phyloP scores from a whole-genome alignment of 2,888 invertebrate genomes.

The Himalopsyche tibetana region DNA sequence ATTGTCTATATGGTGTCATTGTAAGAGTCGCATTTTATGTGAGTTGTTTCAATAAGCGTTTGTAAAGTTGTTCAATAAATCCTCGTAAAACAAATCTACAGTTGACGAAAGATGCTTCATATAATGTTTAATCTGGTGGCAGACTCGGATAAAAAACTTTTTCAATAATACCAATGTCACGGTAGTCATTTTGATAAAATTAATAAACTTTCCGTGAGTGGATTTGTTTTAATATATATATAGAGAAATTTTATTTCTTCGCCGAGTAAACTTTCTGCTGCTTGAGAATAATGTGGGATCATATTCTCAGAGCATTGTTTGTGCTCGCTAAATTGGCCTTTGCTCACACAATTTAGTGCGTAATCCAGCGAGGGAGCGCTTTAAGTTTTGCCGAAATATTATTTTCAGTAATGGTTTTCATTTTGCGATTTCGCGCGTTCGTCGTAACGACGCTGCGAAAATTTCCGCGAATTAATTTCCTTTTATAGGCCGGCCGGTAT shows the following conservation, averaged over 20 bases:
- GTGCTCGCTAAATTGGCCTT: slow-evolving; percentile 8
- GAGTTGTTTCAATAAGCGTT: too few species aligned
- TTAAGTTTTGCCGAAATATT: slow-evolving; percentile 34
- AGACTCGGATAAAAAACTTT: too few species aligned
- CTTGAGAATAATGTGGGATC: neutral
- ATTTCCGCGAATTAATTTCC: slow-evolving; percentile 35
- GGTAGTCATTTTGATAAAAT: too few species aligned
- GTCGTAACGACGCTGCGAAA: slow-evolving; percentile 17
- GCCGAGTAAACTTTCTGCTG: neutral
- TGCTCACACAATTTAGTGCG: slow-evolving; percentile 23
- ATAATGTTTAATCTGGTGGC: too few species aligned
- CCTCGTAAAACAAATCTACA: too few species aligned
- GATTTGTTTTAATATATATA: neutral
- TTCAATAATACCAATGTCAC: too few species aligned
- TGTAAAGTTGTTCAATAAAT: too few species aligned
- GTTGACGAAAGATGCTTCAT: too few species aligned
- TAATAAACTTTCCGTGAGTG: neutral
- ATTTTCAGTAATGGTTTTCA: slow-evolving; percentile 28
- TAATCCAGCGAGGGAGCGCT: slow-evolving; percentile 6
- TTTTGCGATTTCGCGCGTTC: slow-evolving; percentile 29
- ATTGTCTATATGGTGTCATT: too few species aligned
- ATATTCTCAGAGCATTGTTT: slow-evolving; percentile 25
- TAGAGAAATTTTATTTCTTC: neutral
- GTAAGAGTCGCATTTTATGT: too few species aligned
- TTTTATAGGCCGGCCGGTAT: neutral